These are phyloP conservation scores for Vidua chalybeata DNA, from an alignment of 2,113 vertebrate genomes.

Conservation along the genomic window DNA sequence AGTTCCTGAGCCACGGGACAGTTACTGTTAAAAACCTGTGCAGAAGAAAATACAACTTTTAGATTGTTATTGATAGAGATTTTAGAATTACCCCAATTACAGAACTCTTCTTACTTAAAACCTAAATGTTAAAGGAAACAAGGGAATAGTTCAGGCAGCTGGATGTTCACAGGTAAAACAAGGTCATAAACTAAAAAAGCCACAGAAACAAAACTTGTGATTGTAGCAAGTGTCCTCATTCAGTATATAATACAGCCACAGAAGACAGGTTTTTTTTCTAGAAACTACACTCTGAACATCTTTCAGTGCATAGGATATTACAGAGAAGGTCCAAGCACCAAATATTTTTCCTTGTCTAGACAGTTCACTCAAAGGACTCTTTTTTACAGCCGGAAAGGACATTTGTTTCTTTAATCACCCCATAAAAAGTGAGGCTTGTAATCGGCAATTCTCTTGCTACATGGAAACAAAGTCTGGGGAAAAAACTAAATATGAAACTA, in stretches of 20 bases:
- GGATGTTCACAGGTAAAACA: background rate
- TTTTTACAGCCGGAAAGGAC: slow-evolving; percentile 52
- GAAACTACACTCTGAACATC: background rate
- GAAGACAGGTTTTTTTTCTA: background rate
- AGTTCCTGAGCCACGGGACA: background rate
- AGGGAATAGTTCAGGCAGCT: background rate
- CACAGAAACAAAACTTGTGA: background rate
- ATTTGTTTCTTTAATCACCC: slow-evolving; percentile 63
- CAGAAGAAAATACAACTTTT: background rate
- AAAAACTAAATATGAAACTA: background rate
- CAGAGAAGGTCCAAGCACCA: slow-evolving; percentile 50
- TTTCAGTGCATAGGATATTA: slow-evolving; percentile 3
- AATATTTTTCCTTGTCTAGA: slow-evolving; percentile 75
- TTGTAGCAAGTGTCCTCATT: background rate
- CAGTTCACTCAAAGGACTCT: slow-evolving; percentile 67
- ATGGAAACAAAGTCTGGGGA: background rate
- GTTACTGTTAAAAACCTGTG: background rate
- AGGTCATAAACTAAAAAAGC: slow-evolving; percentile 6
- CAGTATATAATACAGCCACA: background rate
- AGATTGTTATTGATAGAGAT: no score
- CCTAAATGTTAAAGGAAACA: background rate
- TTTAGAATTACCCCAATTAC: background rate
- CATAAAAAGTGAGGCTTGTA: slow-evolving; percentile 53
- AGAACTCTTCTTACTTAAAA: background rate
- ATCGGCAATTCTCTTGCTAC: background rate